These are phyloP conservation scores for Sciurus vulgaris DNA, from an alignment of 2,797 vertebrate species.

Conservation along the genomic window DNA sequence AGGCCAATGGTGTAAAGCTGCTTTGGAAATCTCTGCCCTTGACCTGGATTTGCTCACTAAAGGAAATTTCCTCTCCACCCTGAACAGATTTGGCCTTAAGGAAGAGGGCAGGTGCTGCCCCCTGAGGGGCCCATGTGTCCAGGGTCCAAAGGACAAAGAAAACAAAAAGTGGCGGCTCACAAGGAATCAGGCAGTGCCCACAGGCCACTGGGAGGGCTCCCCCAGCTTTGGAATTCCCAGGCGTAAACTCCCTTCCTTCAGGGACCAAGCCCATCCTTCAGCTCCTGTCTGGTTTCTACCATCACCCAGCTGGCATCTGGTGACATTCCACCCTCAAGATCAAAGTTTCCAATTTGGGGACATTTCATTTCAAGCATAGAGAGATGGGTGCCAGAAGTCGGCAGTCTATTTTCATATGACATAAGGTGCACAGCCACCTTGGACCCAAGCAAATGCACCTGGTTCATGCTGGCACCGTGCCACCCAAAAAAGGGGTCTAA, in stretches of 20 bases:
- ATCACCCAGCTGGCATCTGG: conserved; percentile 8
- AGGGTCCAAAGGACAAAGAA: not conserved
- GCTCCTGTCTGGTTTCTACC: conserved; percentile 56
- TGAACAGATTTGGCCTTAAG: not conserved
- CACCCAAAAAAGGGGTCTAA: conserved; percentile 80
- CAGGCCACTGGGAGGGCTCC: not conserved
- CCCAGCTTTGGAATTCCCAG: not conserved
- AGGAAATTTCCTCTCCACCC: not conserved
- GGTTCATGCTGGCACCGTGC: conserved; percentile 78
- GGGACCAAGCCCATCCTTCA: not conserved
- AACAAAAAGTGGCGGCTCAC: not conserved
- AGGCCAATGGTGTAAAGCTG: not conserved
- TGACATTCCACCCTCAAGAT: conserved; percentile 31
- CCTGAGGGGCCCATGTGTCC: not conserved
- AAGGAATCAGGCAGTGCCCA: not conserved
- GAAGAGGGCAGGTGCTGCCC: not conserved
- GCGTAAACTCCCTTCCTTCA: not conserved
- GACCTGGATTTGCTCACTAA: not conserved
- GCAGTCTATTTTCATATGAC: conserved; percentile 63
- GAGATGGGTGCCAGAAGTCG: conserved; percentile 70
- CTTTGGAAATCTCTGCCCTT: conserved; percentile 9
- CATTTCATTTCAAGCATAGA: conserved; percentile 64
- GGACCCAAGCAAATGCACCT: conserved; percentile 79
- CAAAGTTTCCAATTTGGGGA: conserved; percentile 57
- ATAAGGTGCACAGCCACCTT: conserved; percentile 24